Conservation (phyloP, 37 sponge, comb jelly and placozoan genomes). For the Cliona cf. orientalis region DNA sequence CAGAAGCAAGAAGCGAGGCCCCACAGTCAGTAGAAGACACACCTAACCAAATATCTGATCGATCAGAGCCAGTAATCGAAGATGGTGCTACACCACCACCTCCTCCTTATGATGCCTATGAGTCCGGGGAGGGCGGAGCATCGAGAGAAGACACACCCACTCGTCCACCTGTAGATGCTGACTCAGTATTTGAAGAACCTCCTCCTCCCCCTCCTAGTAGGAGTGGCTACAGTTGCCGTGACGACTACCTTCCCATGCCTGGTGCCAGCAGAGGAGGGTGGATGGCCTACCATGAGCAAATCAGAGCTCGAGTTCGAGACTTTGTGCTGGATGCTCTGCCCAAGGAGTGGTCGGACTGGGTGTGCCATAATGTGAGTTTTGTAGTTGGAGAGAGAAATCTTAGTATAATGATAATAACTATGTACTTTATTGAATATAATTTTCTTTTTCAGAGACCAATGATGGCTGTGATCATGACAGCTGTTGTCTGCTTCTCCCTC, state of each 20-base stretch:
- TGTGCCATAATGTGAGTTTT: slow-evolving; percentile 25
- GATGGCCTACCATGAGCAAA: neutral
- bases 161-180: too few species aligned
- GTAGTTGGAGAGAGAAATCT: neutral
- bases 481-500: slow-evolving; percentile 13
- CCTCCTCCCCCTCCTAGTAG: neutral
- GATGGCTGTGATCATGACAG: slow-evolving; percentile 10
- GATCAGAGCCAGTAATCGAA: too few species aligned
- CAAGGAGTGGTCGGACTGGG: slow-evolving; percentile 8
- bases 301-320: slow-evolving; percentile 1
- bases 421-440: neutral
- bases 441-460: slow-evolving; percentile 11
- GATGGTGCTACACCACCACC: neutral
- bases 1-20: too few species aligned
- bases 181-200: neutral
- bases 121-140: too few species aligned
- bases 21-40: too few species aligned
- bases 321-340: slow-evolving; percentile 8
- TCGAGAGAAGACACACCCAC: too few species aligned
- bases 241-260: slow-evolving; percentile 17
- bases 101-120: neutral
- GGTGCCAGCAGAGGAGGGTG: neutral
- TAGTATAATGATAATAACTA: neutral
- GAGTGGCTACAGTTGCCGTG: neutral
- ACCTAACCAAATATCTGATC: too few species aligned